Evolutionary conservation across 1,140 invertebrate genomes (phyloP), one percentile per base, ranked within the genome.

Genomic region (Ctenoplectra terminalis): DNA sequence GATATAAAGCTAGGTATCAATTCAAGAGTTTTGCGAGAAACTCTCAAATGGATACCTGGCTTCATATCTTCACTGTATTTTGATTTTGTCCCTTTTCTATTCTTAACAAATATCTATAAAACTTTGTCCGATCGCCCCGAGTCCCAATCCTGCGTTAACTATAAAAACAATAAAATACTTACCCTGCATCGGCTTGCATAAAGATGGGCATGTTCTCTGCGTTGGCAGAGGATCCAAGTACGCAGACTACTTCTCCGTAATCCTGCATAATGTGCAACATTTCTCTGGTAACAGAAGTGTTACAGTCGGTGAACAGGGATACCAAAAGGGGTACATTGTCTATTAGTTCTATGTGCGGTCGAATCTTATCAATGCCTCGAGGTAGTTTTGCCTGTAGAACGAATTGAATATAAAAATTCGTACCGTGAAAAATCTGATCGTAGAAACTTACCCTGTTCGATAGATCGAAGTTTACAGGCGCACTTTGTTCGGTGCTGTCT

Each of bases 231-330:
- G 98, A 98, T 11, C 98, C 98, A 84, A 99, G 95, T 17, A 98
- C 96, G 85, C 98, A 98, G 1, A 99, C 98, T 29, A 99, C 97
- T 94, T 99, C 98, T 6, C 97, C 97, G 92, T 99, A 98, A 83
- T 99, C 98, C 94, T 99, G 98, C 98, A 99, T 99, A 67, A 99
- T 99, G 78, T 96, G 95, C 80, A 99, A 95, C 98, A 99, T 99
- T 92, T 98, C 97, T 26, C 96, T 94, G 0, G 98, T 98, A 0
- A 97, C 97, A 89, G 96, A 94, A 15, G 98, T 96, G 9, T 97
- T 98, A 93, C 99, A 99, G 93, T 99, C 99, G 3, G 99, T 99
- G 90, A 99, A 99, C 1, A 99, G 94, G 0, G 98, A 99, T 2
- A 99, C 99, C 58, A 99, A 95, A 17, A 99, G 93, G 1, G 99